Evolutionary conservation across 2,113 vertebrate species (phyloP).

Genomic region (Turdus rufiventris): DNA sequence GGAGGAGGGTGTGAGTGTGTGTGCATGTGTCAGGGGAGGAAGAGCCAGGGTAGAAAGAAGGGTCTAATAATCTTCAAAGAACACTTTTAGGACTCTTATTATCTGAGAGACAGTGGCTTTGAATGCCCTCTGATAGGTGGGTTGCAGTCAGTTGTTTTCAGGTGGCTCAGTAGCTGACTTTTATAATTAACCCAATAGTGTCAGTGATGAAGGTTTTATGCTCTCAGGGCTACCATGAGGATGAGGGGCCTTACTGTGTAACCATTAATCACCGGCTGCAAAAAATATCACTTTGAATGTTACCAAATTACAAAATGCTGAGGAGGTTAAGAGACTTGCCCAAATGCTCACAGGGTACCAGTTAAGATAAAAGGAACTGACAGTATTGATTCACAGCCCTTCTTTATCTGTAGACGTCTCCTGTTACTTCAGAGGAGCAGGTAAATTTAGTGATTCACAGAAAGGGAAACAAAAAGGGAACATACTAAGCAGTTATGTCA

Average conservation of each 20-base stretch:
- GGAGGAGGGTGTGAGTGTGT: background rate
- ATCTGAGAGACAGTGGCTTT: background rate
- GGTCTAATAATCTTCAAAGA: conserved; percentile 15
- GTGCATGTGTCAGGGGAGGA: background rate
- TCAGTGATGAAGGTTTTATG: background rate
- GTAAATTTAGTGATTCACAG: conserved; percentile 1
- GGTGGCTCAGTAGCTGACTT: background rate
- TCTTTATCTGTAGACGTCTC: background rate
- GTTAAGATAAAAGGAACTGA: background rate
- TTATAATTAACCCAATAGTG: background rate
- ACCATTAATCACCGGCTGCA: background rate
- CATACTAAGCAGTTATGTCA: background rate
- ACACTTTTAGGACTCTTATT: background rate
- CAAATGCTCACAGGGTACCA: background rate
- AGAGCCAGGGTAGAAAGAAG: background rate
- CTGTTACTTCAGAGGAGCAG: background rate
- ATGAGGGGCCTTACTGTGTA: background rate
- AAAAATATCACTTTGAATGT: background rate
- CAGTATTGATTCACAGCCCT: background rate
- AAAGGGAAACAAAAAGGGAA: background rate
- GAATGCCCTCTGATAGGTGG: background rate
- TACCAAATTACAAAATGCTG: background rate
- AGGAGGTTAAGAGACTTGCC: background rate
- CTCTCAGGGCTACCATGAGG: background rate
- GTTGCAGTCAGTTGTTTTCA: background rate